A percentile compares a stretch with the other conserved stretches of the same genome.
phyloP scores from a whole-genome alignment of 1,140 invertebrate species.

The Drosophila eugracilis region DNA sequence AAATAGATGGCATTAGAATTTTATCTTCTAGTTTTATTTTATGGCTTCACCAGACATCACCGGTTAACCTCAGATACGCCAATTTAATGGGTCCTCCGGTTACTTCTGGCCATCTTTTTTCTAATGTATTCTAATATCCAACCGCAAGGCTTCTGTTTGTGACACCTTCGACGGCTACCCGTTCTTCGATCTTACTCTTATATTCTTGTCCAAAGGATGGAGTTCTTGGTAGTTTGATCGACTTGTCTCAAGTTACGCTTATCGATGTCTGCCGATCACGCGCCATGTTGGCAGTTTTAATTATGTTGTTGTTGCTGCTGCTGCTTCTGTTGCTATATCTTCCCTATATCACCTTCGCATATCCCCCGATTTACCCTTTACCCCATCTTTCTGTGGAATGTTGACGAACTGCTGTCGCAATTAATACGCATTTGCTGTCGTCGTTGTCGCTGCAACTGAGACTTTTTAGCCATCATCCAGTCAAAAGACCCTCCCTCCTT shows the following conservation, averaged over 20 bases:
- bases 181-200: no score
- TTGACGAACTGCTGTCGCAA: constrained; percentile 80
- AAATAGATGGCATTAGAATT: not conserved
- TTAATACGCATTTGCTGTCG: constrained; percentile 75
- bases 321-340: not conserved
- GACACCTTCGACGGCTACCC: constrained; percentile 27
- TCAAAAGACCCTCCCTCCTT: no score
- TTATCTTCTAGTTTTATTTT: not conserved
- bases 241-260: constrained; percentile 57
- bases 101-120: constrained; percentile 11
- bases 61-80: constrained; percentile 15
- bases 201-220: constrained; percentile 9
- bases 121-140: constrained; percentile 45
- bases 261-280: constrained; percentile 76
- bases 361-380: not conserved
- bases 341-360: constrained; percentile 9
- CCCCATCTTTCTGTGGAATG: constrained; percentile 49
- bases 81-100: not conserved
- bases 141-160: constrained; percentile 58
- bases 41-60: constrained; percentile 11
- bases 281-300: constrained; percentile 79
- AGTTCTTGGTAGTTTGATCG: constrained; percentile 22
- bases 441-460: constrained; percentile 67
- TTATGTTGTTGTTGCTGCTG: constrained; percentile 65
- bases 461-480: constrained; percentile 34